Evolutionary conservation across 1,140 invertebrate species (phyloP), one percentile per base, ranked within the genome.

Genomic region (Brachionus plicatilis): DNA sequence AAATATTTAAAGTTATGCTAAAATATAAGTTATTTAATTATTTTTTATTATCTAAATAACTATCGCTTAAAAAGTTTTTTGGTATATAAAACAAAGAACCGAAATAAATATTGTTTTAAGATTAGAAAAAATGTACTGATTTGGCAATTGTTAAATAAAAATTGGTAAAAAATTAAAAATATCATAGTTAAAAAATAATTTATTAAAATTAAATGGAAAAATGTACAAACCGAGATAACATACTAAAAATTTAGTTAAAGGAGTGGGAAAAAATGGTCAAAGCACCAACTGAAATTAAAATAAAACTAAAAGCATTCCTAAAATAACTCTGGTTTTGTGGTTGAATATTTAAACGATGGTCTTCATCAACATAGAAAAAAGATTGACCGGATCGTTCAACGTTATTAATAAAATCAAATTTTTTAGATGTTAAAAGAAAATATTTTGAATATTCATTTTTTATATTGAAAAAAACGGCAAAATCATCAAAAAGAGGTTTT

Each of bases 161-260:
- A 24, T 24, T 24, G 24, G 24, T 24, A 24, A 24, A 24, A 24
- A n/a, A n/a, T n/a, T n/a, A n/a, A n/a, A n/a, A n/a, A n/a, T n/a
- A n/a, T 33, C 5, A 33, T 5, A 33, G 5, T 5, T 6, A 12
- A 47, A 7, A 47, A 47, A 47, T 47, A 47, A 14, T 47, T 47
- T 47, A 47, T 47, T 47, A 5, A 24, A 14, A 47, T 47, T 1
- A 70, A 70, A 37, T 37, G 33, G 33, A 12, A 11, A 43, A 43
- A 75, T 43, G 0, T 43, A 75, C 33, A 75, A 75, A 75, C 70
- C 70, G 70, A 75, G 70, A 45, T 45, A 43, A 17, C 2, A 17
- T 75, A 75, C 70, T 75, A 75, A 75, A 68, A 68, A 45, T 37
- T 45, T 75, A 75, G n/a, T 20, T 43, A 43, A 75, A 20, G n/a